Evolutionary conservation across 2,888 invertebrate species (phyloP), one percentile per base, ranked within the genome.

Genomic region (Drosophila sordidula): DNA sequence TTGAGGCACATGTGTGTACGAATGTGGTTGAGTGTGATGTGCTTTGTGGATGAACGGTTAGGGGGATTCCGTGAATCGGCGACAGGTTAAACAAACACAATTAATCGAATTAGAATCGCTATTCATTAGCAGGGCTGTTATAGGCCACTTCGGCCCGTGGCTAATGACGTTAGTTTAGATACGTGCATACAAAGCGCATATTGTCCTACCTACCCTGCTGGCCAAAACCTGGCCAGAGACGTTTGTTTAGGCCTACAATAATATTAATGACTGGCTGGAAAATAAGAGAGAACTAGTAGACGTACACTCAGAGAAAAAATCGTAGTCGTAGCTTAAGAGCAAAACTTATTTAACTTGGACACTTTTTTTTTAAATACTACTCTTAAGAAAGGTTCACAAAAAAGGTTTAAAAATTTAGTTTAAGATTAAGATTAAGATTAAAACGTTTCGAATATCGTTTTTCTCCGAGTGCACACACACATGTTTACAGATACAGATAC

Each of bases 171-270:
- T 79, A 82, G 78, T 67, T 38, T n/a, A 18, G 22, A 45, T 45
- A 70, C 52, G 49, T 42, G 59, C 32, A 59, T 39, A 18, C 18
- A 18, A 2, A 18, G 18, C 18, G 38, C 29, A 39, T 32, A 34
- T 58, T 59, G 49, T 70, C 49, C 57, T 57, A 65, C 36, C 71
- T 49, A 63, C 72, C 78, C 73, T 56, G 42, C 32, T 18, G 25
- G 54, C 46, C 49, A 41, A 22, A 41, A 65, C 50, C 68, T 54
- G 46, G 36, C 63, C 50, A 59, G 59, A 56, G 18, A 16, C 54
- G 44, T 80, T 87, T 74, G 67, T 63, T 86, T 83, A 74, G 80
- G 62, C 62, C 64, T 39, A 67, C 54, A 70, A 82, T 59, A 61
- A 64, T 55, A 80, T 70, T 71, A 74, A 80, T 84, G 80, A 74